Evolutionary conservation across 2,797 vertebrate species (phyloP).

Genomic region (Malacoraja senta): DNA sequence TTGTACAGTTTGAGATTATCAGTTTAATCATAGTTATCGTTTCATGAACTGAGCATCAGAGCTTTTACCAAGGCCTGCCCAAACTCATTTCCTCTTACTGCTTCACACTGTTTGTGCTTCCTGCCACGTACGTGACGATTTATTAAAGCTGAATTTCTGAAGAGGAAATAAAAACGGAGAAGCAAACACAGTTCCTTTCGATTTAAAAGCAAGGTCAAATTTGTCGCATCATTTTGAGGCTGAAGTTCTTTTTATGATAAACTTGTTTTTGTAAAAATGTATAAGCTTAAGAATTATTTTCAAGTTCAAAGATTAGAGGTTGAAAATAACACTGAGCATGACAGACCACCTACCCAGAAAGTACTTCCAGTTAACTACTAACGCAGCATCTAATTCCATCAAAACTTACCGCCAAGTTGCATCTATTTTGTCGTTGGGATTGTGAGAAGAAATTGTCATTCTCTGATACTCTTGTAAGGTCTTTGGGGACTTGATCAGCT

Average conservation of each 20-base stretch:
- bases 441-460: background rate
- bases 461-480: background rate
- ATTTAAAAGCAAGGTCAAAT: background rate
- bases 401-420: background rate
- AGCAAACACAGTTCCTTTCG: background rate
- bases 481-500: background rate
- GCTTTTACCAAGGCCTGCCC: background rate
- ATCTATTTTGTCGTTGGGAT: background rate
- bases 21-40: background rate
- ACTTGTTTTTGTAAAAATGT: background rate
- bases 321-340: background rate
- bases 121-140: background rate
- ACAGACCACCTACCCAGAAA: background rate
- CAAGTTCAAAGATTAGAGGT: background rate
- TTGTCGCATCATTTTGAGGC: background rate
- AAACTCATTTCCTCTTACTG: background rate
- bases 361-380: background rate
- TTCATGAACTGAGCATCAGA: background rate
- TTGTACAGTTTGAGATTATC: background rate
- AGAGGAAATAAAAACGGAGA: background rate
- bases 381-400: background rate
- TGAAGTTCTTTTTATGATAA: background rate
- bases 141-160: background rate
- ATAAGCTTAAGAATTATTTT: background rate
- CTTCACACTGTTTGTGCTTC: background rate